Base-by-base conservation (phyloP, 2,797 vertebrate species). In the Peromyscus melanophrys region DNA sequence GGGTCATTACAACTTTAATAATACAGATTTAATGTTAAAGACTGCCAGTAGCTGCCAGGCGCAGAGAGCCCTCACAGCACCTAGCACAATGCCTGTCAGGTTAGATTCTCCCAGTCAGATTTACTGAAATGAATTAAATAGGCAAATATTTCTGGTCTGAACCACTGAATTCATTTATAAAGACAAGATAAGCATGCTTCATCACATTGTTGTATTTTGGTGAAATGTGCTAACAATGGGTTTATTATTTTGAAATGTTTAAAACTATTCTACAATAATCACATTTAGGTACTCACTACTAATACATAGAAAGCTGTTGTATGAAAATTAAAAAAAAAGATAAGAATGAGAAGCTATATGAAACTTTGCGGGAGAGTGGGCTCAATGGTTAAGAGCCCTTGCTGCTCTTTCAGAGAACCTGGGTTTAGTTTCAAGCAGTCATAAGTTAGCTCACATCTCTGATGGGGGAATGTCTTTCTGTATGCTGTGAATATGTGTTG, bases 21-120 rank as follows among this genome's bases (percentile, higher is more conserved):
- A 91, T 63, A 34, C n/a, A 92, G 78, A 96, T 93, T 91, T 80
- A 89, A 75, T 90, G 95, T 94, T 92, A 91, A 96, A 89, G 76
- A 82, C 40, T 85, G 19, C 37, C 57, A 67, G 69, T 80, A 67
- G 69, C 77, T 86, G n/a, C 31, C 37, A 86, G 65, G 6, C 3
- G 31, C 34, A 94, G 31, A 37, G 21, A 92, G 25, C 25, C 49
- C 37, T 34, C 61, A 73, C 17, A 43, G 61, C 16, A 75, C 6
- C 0, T 21, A 46, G 65, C 37, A 52, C 29, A 84, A 34, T 19
- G 73, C 37, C 37, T 81, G 31, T 65, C 37, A 76, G 34, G 31
- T 19, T 34, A 65, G 43, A 94, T 23, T 87, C 49, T 90, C 34
- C 29, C 31, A 23, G 29, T 80, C 29, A 83, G 46, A 81, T 90